Percentiles rank a stretch among this genome's conserved stretches.
These are phyloP conservation scores for Rallus crepitans DNA, from an alignment of 2,797 vertebrate species.

Conservation along the genomic window DNA sequence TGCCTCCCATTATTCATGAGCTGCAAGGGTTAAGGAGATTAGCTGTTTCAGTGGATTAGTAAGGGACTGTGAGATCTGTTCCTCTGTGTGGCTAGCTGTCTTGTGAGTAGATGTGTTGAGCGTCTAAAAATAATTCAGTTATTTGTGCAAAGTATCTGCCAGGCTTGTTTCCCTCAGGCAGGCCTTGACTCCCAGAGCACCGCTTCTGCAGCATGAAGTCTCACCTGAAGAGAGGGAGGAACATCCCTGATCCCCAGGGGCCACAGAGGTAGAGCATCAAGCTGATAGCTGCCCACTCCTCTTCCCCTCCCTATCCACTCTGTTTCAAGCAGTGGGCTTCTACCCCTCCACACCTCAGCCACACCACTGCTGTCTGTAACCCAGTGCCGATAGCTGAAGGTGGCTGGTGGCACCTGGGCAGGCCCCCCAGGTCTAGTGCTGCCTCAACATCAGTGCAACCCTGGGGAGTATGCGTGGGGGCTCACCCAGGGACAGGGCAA, in stretches of 20 bases:
- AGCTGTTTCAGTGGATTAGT: constrained; percentile 51
- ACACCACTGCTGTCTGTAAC: neutral
- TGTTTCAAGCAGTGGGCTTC: neutral
- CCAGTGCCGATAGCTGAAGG: accelerated
- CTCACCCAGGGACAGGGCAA: neutral
- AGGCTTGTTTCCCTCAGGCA: constrained; percentile 44
- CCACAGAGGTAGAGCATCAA: accelerated
- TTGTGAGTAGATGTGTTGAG: constrained; percentile 39
- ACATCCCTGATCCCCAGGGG: neutral
- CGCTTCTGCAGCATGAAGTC: neutral
- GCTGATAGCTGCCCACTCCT: neutral
- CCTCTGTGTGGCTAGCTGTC: neutral
- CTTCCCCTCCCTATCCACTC: accelerated
- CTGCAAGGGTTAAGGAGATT: constrained; percentile 44
- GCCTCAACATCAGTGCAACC: accelerated
- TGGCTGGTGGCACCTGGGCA: neutral
- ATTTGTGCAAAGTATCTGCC: constrained; percentile 57
- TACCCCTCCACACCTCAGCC: neutral
- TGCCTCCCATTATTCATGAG: neutral
- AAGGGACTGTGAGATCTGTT: neutral
- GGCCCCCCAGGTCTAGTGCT: neutral
- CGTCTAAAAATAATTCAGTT: constrained; percentile 66
- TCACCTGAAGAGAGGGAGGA: neutral
- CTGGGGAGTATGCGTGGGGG: accelerated
- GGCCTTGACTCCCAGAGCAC: neutral